phyloP scores from a whole-genome alignment of 2,888 invertebrate genomes.

The Acronicta alni region DNA sequence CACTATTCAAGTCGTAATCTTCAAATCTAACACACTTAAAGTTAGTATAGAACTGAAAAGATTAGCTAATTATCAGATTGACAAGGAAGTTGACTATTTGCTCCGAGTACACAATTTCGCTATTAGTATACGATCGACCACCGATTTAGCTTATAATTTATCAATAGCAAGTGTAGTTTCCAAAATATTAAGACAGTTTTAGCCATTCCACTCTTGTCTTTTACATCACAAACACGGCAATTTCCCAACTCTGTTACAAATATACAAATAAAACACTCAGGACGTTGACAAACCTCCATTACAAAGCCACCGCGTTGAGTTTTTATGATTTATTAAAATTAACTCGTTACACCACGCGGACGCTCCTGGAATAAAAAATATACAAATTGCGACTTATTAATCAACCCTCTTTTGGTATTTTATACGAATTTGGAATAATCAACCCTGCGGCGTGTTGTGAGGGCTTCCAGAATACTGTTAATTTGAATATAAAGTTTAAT shows the following conservation, averaged over 20 bases:
- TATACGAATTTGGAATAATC: constrained; percentile 41
- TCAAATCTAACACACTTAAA: too few relatives aligned
- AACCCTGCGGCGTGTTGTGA: constrained; percentile 28
- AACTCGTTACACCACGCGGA: constrained; percentile 46
- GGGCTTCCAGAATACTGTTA: constrained; percentile 36
- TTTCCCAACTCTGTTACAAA: constrained; percentile 33
- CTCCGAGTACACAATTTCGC: too few relatives aligned
- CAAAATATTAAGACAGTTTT: too few relatives aligned
- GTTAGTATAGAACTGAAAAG: too few relatives aligned
- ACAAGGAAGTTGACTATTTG: too few relatives aligned
- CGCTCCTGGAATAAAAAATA: constrained; percentile 44
- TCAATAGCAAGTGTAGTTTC: too few relatives aligned
- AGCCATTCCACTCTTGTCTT: constrained; percentile 16
- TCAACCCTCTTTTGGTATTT: constrained; percentile 50
- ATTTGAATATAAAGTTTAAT: constrained; percentile 44
- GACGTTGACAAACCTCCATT: constrained; percentile 34
- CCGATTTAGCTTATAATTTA: too few relatives aligned
- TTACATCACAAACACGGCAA: constrained; percentile 35
- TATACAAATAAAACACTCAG: constrained; percentile 39
- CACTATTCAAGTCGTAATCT: too few relatives aligned
- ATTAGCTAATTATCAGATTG: too few relatives aligned
- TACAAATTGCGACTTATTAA: constrained; percentile 52
- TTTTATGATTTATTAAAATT: constrained; percentile 58
- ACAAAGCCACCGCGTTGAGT: constrained; percentile 39
- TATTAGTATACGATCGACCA: too few relatives aligned